These are phyloP conservation scores for Petaurus breviceps DNA, from an alignment of 2,113 vertebrate species.

Conservation along the genomic window DNA sequence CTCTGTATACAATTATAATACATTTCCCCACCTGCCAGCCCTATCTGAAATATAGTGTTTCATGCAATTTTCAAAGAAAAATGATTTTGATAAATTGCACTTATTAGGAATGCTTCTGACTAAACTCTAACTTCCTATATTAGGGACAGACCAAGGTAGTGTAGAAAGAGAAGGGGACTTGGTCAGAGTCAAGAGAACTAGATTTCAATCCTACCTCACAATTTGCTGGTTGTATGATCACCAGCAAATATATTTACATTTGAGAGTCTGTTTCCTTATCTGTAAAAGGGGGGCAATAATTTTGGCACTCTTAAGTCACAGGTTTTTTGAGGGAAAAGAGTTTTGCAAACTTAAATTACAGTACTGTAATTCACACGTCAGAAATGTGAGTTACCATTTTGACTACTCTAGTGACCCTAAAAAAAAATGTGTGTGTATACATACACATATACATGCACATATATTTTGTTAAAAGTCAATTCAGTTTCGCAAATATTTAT, in stretches of 20 bases:
- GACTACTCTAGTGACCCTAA: neutral
- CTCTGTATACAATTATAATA: slow-evolving; percentile 79
- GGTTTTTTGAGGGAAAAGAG: neutral
- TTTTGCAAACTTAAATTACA: neutral
- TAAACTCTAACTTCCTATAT: neutral
- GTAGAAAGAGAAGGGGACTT: neutral
- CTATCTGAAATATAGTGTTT: neutral
- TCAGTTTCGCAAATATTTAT: neutral
- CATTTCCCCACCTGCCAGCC: slow-evolving; percentile 70
- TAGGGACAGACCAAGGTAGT: neutral
- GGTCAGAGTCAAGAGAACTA: neutral
- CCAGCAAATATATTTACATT: neutral
- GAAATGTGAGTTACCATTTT: neutral
- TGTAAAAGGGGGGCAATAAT: neutral
- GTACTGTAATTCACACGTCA: neutral
- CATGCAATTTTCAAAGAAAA: slow-evolving; percentile 29
- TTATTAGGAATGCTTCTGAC: neutral
- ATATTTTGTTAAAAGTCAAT: neutral
- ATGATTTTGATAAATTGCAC: neutral
- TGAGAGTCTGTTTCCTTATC: neutral
- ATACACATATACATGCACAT: too few species aligned
- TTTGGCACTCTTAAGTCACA: neutral
- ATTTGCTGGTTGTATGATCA: neutral
- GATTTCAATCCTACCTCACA: neutral
- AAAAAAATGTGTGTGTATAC: neutral